Evolutionary conservation across 1,140 invertebrate species (phyloP).

Genomic region (Scaptomyza hsui): DNA sequence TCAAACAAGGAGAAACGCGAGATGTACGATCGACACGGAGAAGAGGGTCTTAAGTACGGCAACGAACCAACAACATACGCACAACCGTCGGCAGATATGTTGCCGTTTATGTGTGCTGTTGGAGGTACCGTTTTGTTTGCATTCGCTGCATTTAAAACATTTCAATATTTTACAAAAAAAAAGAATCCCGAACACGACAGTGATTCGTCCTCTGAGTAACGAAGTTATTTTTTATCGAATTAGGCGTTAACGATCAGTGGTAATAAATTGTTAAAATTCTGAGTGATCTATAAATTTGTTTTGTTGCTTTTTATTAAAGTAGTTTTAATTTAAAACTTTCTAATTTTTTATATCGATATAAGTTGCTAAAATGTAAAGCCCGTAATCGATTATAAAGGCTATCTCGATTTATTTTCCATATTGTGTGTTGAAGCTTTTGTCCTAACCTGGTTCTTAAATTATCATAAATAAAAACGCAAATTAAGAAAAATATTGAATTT

Average conservation of each 20-base stretch:
- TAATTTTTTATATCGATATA: too few relatives aligned
- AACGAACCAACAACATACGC: constrained; percentile 24
- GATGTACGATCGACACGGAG: constrained; percentile 54
- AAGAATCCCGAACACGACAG: constrained; percentile 23
- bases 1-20: constrained; percentile 63
- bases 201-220: constrained; percentile 53
- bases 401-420: too few relatives aligned
- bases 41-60: constrained; percentile 47
- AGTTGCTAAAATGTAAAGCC: too few relatives aligned
- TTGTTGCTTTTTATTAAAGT: too few relatives aligned
- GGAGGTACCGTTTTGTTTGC: constrained; percentile 66
- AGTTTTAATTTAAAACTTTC: too few relatives aligned
- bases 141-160: constrained; percentile 64
- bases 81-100: constrained; percentile 56
- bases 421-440: too few relatives aligned
- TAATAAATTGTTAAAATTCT: constrained; percentile 1
- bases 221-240: constrained; percentile 8
- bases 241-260: not conserved
- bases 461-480: too few relatives aligned
- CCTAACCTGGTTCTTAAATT: too few relatives aligned
- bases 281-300: not conserved
- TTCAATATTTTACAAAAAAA: constrained; percentile 60
- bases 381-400: too few relatives aligned
- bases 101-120: constrained; percentile 63
- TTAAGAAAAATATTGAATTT: too few relatives aligned